A percentile compares a stretch with the other conserved stretches of the same genome.
phyloP scores from a whole-genome alignment of 2,797 vertebrate genomes.

The Rhynchonycteris naso region DNA sequence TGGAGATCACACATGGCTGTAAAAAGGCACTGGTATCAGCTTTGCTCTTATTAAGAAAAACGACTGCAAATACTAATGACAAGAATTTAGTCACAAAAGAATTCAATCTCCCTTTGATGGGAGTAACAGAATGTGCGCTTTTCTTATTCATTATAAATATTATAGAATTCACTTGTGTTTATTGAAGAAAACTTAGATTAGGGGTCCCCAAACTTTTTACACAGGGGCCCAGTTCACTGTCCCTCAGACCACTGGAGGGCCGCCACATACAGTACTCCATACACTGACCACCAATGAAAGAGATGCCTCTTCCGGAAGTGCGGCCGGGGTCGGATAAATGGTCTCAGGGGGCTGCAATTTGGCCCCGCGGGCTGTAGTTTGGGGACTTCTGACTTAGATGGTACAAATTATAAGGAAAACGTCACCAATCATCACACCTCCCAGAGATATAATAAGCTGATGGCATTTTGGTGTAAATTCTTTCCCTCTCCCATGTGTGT shows the following conservation, averaged over 20 bases:
- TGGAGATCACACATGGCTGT: neutral
- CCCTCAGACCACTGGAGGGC: no score
- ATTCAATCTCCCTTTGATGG: constrained; percentile 15
- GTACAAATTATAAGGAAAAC: neutral
- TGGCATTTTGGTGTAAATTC: neutral
- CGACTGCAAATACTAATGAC: neutral
- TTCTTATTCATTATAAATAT: constrained; percentile 53
- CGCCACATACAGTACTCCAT: no score
- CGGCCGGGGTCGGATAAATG: no score
- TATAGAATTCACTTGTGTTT: neutral
- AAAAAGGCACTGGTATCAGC: neutral
- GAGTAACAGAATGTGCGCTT: neutral
- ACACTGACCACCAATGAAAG: no score
- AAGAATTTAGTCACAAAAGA: constrained; percentile 38
- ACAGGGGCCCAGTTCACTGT: no score
- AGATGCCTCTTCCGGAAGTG: no score
- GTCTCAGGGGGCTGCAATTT: no score
- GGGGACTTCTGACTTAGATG: no score
- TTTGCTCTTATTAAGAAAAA: constrained; percentile 34
- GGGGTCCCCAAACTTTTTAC: no score
- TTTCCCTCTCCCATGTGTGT: neutral
- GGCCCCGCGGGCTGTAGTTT: no score
- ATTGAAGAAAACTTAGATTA: neutral
- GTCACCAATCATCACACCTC: neutral
- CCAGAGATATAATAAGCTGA: neutral